A percentile compares a stretch with the other conserved stretches of the same genome.
These are phyloP conservation scores for Onychomys torridus DNA, from an alignment of 2,797 vertebrate species.

Conservation along the genomic window DNA sequence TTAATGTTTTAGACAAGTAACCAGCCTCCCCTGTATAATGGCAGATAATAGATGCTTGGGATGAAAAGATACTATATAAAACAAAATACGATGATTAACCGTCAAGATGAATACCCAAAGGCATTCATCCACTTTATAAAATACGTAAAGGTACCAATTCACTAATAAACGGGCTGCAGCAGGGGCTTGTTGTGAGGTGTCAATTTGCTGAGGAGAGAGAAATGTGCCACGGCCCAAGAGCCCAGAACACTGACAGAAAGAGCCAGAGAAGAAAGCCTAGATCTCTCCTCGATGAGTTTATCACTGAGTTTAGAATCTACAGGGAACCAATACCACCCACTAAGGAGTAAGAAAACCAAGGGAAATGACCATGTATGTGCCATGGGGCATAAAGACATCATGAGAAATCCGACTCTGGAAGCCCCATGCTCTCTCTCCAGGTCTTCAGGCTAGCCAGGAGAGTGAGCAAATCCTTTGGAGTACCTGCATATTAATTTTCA, in stretches of 20 bases:
- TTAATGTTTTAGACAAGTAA: slow-evolving; percentile 68
- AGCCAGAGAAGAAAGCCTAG: neutral
- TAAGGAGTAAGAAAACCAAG: neutral
- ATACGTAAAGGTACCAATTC: slow-evolving; percentile 70
- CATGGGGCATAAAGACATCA: rapidly evolving
- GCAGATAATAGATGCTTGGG: slow-evolving; percentile 74
- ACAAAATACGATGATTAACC: slow-evolving; percentile 75
- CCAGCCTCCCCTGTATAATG: slow-evolving; percentile 64
- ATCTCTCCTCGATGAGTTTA: neutral
- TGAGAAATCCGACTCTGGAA: rapidly evolving
- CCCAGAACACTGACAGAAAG: slow-evolving; percentile 16
- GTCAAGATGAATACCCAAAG: slow-evolving; percentile 73
- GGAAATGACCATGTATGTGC: neutral
- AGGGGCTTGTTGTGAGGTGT: slow-evolving; percentile 62
- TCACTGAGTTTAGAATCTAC: neutral
- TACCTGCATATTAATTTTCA: neutral
- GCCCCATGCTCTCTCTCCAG: neutral
- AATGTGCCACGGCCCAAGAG: neutral
- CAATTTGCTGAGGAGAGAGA: slow-evolving; percentile 65
- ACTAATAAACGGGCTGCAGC: slow-evolving; percentile 66
- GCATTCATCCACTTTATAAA: slow-evolving; percentile 76
- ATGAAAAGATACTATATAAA: slow-evolving; percentile 76
- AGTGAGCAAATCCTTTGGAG: neutral
- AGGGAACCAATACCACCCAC: neutral
- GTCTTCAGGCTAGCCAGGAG: neutral